A percentile compares a stretch with the other conserved stretches of the same genome.
These are phyloP conservation scores for Rhimphoctona megacephalus DNA, from an alignment of 2,888 invertebrate species.

Conservation along the genomic window DNA sequence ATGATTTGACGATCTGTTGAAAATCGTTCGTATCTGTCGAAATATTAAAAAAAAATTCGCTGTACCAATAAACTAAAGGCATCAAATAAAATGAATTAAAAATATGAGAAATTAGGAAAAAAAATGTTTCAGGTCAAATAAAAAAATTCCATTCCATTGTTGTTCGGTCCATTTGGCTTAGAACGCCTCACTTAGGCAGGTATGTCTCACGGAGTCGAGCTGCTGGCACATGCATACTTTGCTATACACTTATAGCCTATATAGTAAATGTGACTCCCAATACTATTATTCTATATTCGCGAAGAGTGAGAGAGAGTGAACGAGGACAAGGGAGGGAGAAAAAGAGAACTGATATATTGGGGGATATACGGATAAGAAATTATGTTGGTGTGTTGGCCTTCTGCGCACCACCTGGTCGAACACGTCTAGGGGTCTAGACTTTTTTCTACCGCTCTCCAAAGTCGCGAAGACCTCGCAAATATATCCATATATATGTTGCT, in stretches of 20 bases:
- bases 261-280: constrained; percentile 30
- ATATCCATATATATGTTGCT: not conserved
- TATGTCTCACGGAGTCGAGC: constrained; percentile 44
- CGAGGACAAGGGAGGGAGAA: constrained; percentile 5
- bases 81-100: not conserved
- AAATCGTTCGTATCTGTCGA: too few relatives aligned
- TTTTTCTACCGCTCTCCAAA: constrained; percentile 70
- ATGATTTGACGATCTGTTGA: too few relatives aligned
- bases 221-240: constrained; percentile 64
- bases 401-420: constrained; percentile 77
- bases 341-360: constrained; percentile 52
- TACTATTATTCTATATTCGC: constrained; percentile 39
- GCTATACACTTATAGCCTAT: constrained; percentile 33
- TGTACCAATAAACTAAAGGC: too few relatives aligned
- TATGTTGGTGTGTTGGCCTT: constrained; percentile 67
- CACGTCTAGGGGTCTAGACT: constrained; percentile 72
- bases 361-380: constrained; percentile 46
- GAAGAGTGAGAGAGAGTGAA: not conserved
- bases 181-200: constrained; percentile 19
- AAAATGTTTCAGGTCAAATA: too few relatives aligned
- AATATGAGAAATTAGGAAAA: not conserved
- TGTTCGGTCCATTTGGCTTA: not conserved
- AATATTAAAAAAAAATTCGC: too few relatives aligned
- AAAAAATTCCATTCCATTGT: too few relatives aligned
- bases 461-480: constrained; percentile 51